Percentiles rank a stretch among this genome's conserved stretches.
These are phyloP conservation scores for Suillia variegata DNA, from an alignment of 2,888 invertebrate genomes.

Conservation along the genomic window DNA sequence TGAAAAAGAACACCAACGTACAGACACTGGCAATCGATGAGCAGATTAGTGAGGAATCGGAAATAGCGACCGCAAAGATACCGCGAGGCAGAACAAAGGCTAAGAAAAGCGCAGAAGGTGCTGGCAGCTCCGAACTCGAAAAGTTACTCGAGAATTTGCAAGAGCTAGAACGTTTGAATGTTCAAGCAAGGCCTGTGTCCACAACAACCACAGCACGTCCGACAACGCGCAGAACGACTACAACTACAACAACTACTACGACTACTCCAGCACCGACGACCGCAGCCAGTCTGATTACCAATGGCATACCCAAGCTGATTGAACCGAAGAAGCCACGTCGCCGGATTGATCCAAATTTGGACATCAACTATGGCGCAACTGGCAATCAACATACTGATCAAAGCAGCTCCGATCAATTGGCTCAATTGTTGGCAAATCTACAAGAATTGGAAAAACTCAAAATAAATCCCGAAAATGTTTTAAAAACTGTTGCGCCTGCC, in stretches of 20 bases:
- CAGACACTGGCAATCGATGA: conserved; percentile 35
- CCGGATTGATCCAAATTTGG: conserved; percentile 52
- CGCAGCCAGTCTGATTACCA: conserved; percentile 43
- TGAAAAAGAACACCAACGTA: conserved; percentile 40
- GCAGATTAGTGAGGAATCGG: conserved; percentile 44
- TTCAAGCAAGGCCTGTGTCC: conserved; percentile 27
- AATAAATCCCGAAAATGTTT: conserved; percentile 46
- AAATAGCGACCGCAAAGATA: conserved; percentile 46
- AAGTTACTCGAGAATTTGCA: conserved; percentile 62
- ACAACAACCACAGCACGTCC: conserved; percentile 18
- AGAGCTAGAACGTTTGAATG: conserved; percentile 50
- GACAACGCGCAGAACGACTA: conserved; percentile 20
- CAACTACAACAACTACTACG: conserved; percentile 33
- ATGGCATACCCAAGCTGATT: conserved; percentile 46
- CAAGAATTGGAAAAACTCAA: conserved; percentile 54
- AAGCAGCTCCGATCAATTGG: conserved; percentile 52
- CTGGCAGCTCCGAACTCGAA: conserved; percentile 55
- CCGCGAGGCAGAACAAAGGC: conserved; percentile 29
- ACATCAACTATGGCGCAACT: conserved; percentile 44
- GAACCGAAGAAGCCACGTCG: conserved; percentile 52
- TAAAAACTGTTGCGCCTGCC: conserved; percentile 33
- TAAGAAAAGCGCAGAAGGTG: conserved; percentile 22
- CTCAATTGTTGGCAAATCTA: conserved; percentile 62
- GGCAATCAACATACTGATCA: conserved; percentile 44
- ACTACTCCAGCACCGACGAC: conserved; percentile 28